Conservation (phyloP, 2,113 vertebrate species). For the Seriola aureovittata region DNA sequence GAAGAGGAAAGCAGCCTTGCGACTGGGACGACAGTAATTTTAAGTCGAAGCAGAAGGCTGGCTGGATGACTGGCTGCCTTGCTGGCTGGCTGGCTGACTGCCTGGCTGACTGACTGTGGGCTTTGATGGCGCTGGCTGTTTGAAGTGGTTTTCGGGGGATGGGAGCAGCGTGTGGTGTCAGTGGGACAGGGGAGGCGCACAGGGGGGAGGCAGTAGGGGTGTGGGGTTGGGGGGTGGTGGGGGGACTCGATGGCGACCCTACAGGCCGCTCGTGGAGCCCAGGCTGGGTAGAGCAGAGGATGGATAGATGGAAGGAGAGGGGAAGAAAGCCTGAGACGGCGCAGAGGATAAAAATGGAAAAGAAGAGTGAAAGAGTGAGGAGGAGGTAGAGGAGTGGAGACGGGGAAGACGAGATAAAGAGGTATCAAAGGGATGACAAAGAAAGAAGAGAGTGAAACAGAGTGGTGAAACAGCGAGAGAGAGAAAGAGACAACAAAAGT, state of each 20-base stretch:
- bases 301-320: slow-evolving; percentile 45
- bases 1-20: slow-evolving; percentile 82
- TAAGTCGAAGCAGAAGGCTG: slow-evolving; percentile 89
- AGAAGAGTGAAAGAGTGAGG: slow-evolving; percentile 8
- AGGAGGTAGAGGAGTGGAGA: slow-evolving; percentile 12
- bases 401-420: slow-evolving; percentile 26
- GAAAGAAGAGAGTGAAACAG: neutral
- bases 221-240: slow-evolving; percentile 39
- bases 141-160: slow-evolving; percentile 88
- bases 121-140: slow-evolving; percentile 85
- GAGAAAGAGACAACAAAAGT: slow-evolving; percentile 8
- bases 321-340: slow-evolving; percentile 22
- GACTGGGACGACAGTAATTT: slow-evolving; percentile 85
- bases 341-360: slow-evolving; percentile 20
- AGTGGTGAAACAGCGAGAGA: neutral
- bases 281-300: slow-evolving; percentile 44
- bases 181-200: slow-evolving; percentile 81
- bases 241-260: slow-evolving; percentile 68
- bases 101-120: slow-evolving; percentile 80
- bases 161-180: slow-evolving; percentile 87
- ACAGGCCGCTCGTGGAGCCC: slow-evolving; percentile 52
- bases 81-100: slow-evolving; percentile 78
- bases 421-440: slow-evolving; percentile 22
- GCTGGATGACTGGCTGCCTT: slow-evolving; percentile 75
- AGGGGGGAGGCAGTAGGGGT: slow-evolving; percentile 36